Evolutionary conservation across 1,140 invertebrate species (phyloP).

Genomic region (Panagrolaimus sp.): DNA sequence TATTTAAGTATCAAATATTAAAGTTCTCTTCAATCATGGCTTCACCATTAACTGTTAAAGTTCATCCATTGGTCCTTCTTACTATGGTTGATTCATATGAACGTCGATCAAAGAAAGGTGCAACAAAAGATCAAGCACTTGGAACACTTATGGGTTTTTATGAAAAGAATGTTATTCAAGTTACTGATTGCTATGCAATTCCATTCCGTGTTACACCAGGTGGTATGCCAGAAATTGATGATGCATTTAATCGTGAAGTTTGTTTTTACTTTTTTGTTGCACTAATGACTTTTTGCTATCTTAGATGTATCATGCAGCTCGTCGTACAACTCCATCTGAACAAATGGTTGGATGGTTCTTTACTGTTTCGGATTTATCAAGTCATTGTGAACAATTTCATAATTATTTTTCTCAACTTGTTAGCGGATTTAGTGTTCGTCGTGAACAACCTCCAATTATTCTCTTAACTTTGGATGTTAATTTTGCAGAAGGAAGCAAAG

Average conservation of each 20-base stretch:
- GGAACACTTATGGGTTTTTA: conserved; percentile 56
- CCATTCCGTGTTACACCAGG: conserved; percentile 46
- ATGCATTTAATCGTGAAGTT: conserved; percentile 45
- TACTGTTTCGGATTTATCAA: conserved; percentile 45
- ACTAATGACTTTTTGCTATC: no score
- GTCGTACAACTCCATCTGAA: conserved; percentile 49
- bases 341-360: conserved; percentile 56
- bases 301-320: conserved; percentile 40
- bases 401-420: conserved; percentile 49
- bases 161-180: conserved; percentile 54
- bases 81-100: conserved; percentile 56
- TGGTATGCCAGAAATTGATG: conserved; percentile 44
- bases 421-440: conserved; percentile 32
- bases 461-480: conserved; percentile 51
- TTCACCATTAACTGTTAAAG: conserved; percentile 51
- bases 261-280: no score
- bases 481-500: conserved; percentile 31
- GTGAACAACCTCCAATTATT: conserved; percentile 37
- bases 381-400: conserved; percentile 44
- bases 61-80: conserved; percentile 54
- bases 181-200: conserved; percentile 56
- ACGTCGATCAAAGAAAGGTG: conserved; percentile 31
- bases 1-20: no score
- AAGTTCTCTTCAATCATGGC: conserved; percentile 38
- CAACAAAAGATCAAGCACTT: conserved; percentile 39